Percentiles rank a stretch among this genome's conserved stretches.
These are phyloP conservation scores for Motacilla alba DNA, from an alignment of 2,113 vertebrate genomes.

Conservation along the genomic window DNA sequence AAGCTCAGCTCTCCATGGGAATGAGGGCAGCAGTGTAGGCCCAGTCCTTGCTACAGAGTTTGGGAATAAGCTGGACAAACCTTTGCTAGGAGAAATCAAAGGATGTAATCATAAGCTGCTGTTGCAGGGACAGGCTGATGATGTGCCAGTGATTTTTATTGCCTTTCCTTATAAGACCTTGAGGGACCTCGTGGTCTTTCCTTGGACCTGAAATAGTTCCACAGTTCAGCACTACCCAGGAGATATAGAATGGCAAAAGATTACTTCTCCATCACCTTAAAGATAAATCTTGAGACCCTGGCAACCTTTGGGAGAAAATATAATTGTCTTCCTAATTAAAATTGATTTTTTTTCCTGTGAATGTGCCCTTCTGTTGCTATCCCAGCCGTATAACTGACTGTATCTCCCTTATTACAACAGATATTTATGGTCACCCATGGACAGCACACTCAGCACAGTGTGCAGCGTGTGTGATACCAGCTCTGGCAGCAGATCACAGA, in stretches of 20 bases:
- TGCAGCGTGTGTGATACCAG: neutral
- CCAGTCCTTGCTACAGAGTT: neutral
- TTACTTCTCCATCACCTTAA: conserved; percentile 59
- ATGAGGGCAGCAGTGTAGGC: neutral
- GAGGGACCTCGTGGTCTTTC: conserved; percentile 34
- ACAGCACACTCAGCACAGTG: conserved; percentile 25
- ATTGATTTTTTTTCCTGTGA: conserved; percentile 68
- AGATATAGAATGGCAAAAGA: conserved; percentile 47
- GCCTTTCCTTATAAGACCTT: conserved; percentile 34
- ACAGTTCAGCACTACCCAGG: neutral
- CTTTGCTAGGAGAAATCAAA: conserved; percentile 25
- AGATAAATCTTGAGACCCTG: conserved; percentile 68
- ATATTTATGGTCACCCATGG: conserved; percentile 54
- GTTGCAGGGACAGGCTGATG: conserved; percentile 28
- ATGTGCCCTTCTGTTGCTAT: conserved; percentile 57
- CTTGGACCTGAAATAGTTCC: conserved; percentile 43
- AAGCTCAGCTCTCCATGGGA: neutral
- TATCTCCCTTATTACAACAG: conserved; percentile 43
- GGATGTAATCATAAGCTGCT: conserved; percentile 22
- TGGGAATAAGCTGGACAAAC: neutral
- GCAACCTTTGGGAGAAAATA: conserved; percentile 64
- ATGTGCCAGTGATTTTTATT: conserved; percentile 56
- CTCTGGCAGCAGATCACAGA: neutral
- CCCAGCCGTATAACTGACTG: conserved; percentile 37
- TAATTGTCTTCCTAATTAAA: conserved; percentile 75